Percentiles rank a stretch among this genome's conserved stretches.
These are phyloP conservation scores for Plusia festucae DNA, from an alignment of 2,888 invertebrate genomes.

Conservation along the genomic window DNA sequence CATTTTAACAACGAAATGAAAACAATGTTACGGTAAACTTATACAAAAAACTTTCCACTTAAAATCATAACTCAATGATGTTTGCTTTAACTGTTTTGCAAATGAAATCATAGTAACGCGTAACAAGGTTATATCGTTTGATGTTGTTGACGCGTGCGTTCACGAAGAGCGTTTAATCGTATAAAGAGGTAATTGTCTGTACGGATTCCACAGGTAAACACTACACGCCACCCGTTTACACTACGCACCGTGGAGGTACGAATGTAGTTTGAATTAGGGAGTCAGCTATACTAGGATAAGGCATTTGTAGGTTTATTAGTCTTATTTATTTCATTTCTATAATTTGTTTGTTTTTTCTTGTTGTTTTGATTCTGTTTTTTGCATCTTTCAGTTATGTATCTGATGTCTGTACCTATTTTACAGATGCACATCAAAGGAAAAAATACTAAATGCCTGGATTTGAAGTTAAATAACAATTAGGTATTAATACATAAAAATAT, in stretches of 20 bases:
- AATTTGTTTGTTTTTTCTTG: too few species aligned
- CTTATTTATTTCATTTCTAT: not conserved
- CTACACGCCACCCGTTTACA: conserved; percentile 77
- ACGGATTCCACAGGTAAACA: conserved; percentile 87
- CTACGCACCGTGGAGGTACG: conserved; percentile 63
- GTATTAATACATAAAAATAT: too few species aligned
- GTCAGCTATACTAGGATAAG: not conserved
- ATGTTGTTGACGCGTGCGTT: conserved; percentile 77
- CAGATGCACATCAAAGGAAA: too few species aligned
- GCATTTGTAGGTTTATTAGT: not conserved
- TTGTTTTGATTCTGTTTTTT: too few species aligned
- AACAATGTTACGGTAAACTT: too few species aligned
- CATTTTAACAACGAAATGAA: too few species aligned
- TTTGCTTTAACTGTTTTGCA: not conserved
- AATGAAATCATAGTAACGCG: conserved; percentile 51
- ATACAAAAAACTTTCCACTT: not conserved
- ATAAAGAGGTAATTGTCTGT: conserved; percentile 88
- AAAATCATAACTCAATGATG: conserved; percentile 36
- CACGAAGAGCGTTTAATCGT: conserved; percentile 80
- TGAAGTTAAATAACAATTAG: too few species aligned
- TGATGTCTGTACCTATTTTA: too few species aligned
- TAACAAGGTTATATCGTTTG: conserved; percentile 59
- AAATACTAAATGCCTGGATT: too few species aligned
- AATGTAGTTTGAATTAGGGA: conserved; percentile 33
- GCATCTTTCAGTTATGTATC: too few species aligned